Percentiles rank a stretch among this genome's conserved stretches.
These are phyloP conservation scores for Etheostoma perlongum DNA, from an alignment of 2,797 vertebrate genomes.

Conservation along the genomic window DNA sequence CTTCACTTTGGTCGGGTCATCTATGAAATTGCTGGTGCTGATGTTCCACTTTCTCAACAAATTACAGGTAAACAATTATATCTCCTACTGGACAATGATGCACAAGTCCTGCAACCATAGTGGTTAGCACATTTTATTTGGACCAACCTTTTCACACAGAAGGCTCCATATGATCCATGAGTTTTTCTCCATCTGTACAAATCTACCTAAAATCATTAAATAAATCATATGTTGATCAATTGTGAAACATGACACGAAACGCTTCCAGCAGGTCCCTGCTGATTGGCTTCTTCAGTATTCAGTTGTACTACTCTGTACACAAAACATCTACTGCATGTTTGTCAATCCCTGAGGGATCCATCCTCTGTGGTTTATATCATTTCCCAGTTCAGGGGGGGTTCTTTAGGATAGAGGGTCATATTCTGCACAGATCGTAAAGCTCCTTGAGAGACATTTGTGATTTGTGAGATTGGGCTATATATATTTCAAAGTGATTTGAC, in stretches of 20 bases:
- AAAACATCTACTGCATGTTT: background rate
- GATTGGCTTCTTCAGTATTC: no score
- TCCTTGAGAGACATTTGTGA: background rate
- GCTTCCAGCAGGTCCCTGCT: no score
- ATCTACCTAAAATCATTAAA: background rate
- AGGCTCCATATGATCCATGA: background rate
- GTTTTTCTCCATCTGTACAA: background rate
- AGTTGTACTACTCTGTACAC: background rate
- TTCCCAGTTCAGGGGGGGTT: no score
- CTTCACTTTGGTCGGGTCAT: conserved; percentile 1
- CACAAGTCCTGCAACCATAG: background rate
- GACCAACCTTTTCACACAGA: background rate
- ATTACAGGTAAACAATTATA: background rate
- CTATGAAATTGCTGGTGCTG: background rate
- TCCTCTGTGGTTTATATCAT: background rate
- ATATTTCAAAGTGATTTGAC: conserved; percentile 2
- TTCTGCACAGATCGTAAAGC: background rate
- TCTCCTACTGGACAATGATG: background rate
- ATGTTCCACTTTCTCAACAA: conserved; percentile 4
- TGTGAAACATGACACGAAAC: conserved; percentile 11
- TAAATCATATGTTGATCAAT: background rate
- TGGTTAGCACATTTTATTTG: background rate
- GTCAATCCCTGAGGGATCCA: no score
- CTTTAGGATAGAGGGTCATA: background rate
- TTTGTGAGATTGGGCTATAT: background rate